Evolutionary conservation across 1,140 invertebrate genomes (phyloP).

Genomic region (Drosophila sproati): DNA sequence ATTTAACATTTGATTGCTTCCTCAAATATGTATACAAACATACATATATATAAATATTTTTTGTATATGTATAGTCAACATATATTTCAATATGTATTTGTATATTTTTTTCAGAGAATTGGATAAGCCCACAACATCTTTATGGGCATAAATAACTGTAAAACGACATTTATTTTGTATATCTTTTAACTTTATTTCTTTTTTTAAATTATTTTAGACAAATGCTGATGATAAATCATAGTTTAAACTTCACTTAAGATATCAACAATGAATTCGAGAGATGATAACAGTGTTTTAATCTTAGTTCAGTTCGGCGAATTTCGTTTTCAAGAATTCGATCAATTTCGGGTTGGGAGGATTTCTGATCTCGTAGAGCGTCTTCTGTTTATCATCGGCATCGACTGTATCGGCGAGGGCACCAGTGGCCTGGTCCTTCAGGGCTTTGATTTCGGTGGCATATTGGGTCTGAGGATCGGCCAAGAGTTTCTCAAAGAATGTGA

Average conservation of each 20-base stretch:
- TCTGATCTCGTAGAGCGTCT: conserved; percentile 52
- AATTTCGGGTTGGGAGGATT: conserved; percentile 51
- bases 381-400: conserved; percentile 58
- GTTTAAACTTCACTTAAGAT: neutral
- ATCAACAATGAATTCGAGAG: neutral
- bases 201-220: conserved; percentile 11
- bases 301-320: conserved; percentile 53
- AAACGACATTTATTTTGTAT: neutral
- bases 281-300: neutral
- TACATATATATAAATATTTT: too few relatives aligned
- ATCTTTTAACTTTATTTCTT: neutral
- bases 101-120: neutral
- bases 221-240: conserved; percentile 7
- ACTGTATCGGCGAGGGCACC: conserved; percentile 40
- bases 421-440: conserved; percentile 46
- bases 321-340: conserved; percentile 56
- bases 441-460: conserved; percentile 47
- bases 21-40: too few relatives aligned
- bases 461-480: conserved; percentile 22
- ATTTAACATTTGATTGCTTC: too few relatives aligned
- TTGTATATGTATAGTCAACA: too few relatives aligned
- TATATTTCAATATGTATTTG: too few relatives aligned
- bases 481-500: conserved; percentile 56
- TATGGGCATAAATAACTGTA: neutral
- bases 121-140: neutral